Percentiles rank a stretch among this genome's conserved stretches.
Conservation (phyloP, 2,797 vertebrate species). For the Xerus rutilus region DNA sequence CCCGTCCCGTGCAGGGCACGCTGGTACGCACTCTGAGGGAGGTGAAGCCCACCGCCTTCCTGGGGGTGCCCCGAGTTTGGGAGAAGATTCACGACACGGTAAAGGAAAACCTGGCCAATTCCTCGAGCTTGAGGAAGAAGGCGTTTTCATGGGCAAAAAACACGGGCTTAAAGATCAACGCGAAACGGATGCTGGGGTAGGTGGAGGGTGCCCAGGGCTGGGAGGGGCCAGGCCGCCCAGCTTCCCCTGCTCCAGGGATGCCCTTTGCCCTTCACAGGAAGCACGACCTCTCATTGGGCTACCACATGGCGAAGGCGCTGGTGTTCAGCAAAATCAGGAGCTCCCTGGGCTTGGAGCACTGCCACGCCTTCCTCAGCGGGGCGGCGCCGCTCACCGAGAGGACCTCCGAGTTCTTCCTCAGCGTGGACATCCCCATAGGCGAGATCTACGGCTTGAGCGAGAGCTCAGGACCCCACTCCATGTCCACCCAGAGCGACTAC, state of each 20-base stretch:
- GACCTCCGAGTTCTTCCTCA: slow-evolving; percentile 96
- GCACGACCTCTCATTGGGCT: slow-evolving; percentile 87
- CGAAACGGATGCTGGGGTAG: slow-evolving; percentile 93
- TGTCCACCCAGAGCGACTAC: slow-evolving; percentile 86
- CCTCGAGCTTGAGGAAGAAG: slow-evolving; percentile 90
- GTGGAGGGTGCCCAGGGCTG: neutral
- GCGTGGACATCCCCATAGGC: slow-evolving; percentile 93
- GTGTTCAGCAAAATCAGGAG: slow-evolving; percentile 94
- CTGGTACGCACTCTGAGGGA: slow-evolving; percentile 94
- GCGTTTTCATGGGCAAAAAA: slow-evolving; percentile 94
- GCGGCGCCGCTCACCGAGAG: slow-evolving; percentile 95
- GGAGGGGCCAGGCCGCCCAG: neutral
- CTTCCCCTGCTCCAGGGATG: neutral
- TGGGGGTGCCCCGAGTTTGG: slow-evolving; percentile 97
- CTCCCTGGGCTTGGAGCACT: slow-evolving; percentile 94
- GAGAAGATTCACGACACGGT: slow-evolving; percentile 98
- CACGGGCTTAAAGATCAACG: slow-evolving; percentile 92
- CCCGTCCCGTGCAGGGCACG: slow-evolving; percentile 89
- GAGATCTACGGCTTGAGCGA: slow-evolving; percentile 98
- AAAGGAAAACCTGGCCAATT: slow-evolving; percentile 90
- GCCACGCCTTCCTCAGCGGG: slow-evolving; percentile 92
- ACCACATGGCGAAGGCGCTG: slow-evolving; percentile 92
- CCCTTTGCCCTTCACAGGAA: slow-evolving; percentile 73
- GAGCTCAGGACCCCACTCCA: slow-evolving; percentile 93
- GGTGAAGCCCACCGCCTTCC: slow-evolving; percentile 93